phyloP scores from a whole-genome alignment of 1,140 invertebrate species.

The Hycleus phaleratus region DNA sequence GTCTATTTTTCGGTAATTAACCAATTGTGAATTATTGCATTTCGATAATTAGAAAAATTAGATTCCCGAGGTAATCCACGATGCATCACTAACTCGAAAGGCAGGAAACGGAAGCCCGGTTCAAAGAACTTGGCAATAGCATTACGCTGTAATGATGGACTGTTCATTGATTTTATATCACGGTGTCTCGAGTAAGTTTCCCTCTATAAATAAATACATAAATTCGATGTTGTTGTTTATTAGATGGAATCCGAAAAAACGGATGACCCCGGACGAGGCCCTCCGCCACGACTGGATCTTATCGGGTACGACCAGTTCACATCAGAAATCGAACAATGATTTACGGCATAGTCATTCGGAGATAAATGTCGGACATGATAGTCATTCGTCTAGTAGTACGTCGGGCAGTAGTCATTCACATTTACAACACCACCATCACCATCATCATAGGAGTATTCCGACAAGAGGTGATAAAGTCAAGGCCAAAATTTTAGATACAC shows the following conservation, averaged over 20 bases:
- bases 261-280: conserved; percentile 88
- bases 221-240: conserved; percentile 20
- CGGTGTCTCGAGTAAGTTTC: conserved; percentile 80
- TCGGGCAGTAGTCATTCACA: conserved; percentile 35
- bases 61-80: conserved; percentile 86
- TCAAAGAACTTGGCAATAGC: conserved; percentile 70
- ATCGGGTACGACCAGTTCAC: conserved; percentile 22
- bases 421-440: background rate
- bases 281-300: conserved; percentile 68
- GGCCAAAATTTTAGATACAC: conserved; percentile 37
- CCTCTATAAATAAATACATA: too few relatives aligned
- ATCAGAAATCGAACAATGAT: conserved; percentile 21
- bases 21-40: conserved; percentile 6
- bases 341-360: conserved; percentile 39
- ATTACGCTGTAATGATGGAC: conserved; percentile 75
- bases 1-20: conserved; percentile 72
- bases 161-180: conserved; percentile 90
- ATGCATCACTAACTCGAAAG: conserved; percentile 86
- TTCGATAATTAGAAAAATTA: conserved; percentile 32
- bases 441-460: conserved; percentile 29
- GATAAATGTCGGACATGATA: conserved; percentile 35
- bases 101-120: conserved; percentile 77
- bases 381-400: conserved; percentile 33
- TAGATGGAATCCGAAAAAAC: conserved; percentile 88
- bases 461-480: conserved; percentile 35